Conservation (phyloP, 2,888 invertebrate species). For the Plemyria rubiginata region DNA sequence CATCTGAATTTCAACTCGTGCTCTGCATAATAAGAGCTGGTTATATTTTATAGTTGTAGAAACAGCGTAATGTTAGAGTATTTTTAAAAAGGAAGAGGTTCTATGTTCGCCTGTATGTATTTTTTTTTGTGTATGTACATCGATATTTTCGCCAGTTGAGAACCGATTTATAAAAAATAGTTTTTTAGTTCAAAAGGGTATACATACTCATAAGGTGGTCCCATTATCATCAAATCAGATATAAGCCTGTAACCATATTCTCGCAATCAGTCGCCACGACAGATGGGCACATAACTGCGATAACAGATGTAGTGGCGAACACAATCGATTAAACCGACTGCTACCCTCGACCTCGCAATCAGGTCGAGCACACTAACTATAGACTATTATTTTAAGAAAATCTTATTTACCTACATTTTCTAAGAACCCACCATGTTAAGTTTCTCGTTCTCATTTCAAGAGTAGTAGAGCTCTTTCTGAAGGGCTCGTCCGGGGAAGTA, state of each 20-base stretch:
- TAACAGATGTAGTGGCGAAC: slow-evolving; percentile 21
- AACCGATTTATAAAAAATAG: no score
- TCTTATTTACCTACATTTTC: neutral
- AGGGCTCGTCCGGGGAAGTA: no score
- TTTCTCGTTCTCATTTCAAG: no score
- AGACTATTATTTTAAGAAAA: slow-evolving; percentile 11
- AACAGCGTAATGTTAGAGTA: slow-evolving; percentile 1
- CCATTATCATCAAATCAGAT: no score
- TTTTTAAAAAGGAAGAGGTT: no score
- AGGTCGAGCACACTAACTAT: slow-evolving; percentile 25
- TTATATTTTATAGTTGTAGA: neutral
- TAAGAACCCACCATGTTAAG: no score
- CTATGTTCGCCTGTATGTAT: no score
- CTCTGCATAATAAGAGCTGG: slow-evolving; percentile 17
- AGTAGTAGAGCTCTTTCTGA: no score
- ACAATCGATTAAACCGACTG: slow-evolving; percentile 35
- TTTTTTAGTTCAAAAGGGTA: no score
- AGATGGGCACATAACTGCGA: slow-evolving; percentile 19
- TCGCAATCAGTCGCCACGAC: slow-evolving; percentile 10
- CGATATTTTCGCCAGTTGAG: no score
- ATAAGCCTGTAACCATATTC: neutral
- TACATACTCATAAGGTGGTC: no score
- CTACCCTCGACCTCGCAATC: slow-evolving; percentile 32
- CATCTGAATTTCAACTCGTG: slow-evolving; percentile 21
- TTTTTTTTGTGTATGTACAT: no score